Evolutionary conservation across 2,113 vertebrate genomes (phyloP), one percentile per base, ranked within the genome.

Genomic region (Xiphophorus hellerii): DNA sequence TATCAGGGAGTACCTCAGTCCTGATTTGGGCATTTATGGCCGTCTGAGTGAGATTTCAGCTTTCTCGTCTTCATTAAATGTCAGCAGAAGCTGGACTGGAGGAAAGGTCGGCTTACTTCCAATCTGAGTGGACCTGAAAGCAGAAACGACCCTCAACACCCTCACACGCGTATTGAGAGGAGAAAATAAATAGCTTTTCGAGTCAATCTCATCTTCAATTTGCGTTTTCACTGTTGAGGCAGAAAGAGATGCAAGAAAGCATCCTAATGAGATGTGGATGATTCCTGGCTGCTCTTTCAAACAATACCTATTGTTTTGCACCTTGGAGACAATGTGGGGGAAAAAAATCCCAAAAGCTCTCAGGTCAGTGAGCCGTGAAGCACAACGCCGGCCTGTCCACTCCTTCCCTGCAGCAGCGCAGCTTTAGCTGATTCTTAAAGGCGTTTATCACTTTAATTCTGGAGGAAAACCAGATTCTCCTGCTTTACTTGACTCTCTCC

Each of bases 151-250:
- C 62, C 44, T 14, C 63, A 25, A 48, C 60, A 60, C 27, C 27
- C 1, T 29, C 51, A n/a, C 22, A 10, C 22, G 42, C 67, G 67
- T 63, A 73, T 77, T 85, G 17, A 48, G 39, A 67, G 68, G 13
- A 65, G 69, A 75, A 71, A 82, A 78, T 71, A 84, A 84, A 84
- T 73, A 14, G 25, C 13, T 58, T 84, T 85, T 82, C 48, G 25
- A 83, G 71, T 74, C 83, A 61, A 71, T 71, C 73, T 84, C 54
- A 77, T 78, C 73, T 87, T 90, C 62, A 74, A 54, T 88, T 82
- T 73, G 67, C 11, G 51, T 81, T 86, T 66, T 70, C 4, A 58
- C 25, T 27, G 39, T 54, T 77, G 68, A 84, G 78, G 65, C 61
- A 80, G 73, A 74, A 74, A 61, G 65, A 78, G 78, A 87, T 66